These are phyloP conservation scores for Caenorhabditis sinica DNA, from an alignment of 2,888 invertebrate genomes.

Conservation along the genomic window DNA sequence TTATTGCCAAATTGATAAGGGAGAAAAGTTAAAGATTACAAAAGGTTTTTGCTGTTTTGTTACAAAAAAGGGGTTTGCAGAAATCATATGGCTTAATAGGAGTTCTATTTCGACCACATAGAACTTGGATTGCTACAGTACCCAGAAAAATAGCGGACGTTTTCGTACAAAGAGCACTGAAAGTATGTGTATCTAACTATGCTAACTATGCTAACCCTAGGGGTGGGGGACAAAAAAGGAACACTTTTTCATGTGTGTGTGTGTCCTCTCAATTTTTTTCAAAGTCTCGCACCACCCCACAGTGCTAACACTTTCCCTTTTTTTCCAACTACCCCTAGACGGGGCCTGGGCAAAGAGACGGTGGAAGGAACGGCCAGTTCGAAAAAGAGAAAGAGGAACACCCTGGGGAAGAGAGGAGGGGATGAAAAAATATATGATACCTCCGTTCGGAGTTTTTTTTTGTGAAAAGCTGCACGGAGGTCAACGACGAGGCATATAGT, in stretches of 20 bases:
- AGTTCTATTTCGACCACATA: too few species aligned
- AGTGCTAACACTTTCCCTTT: conserved; percentile 44
- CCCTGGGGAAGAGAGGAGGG: conserved; percentile 5
- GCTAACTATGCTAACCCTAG: conserved; percentile 26
- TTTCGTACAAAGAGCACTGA: background rate
- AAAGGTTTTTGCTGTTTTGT: conserved; percentile 30
- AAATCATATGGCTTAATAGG: too few species aligned
- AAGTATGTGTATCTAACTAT: conserved; percentile 35
- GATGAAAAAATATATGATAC: conserved; percentile 38
- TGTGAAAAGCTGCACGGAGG: conserved; percentile 8
- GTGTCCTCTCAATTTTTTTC: conserved; percentile 15
- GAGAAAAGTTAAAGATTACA: background rate
- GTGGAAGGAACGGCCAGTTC: conserved; percentile 64
- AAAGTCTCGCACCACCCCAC: background rate
- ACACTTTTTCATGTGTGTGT: conserved; percentile 30
- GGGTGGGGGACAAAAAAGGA: conserved; percentile 21
- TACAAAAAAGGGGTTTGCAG: background rate
- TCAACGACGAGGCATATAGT: background rate
- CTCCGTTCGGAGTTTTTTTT: conserved; percentile 32
- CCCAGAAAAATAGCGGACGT: background rate
- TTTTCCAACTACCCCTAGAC: conserved; percentile 6
- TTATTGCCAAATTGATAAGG: conserved; percentile 44
- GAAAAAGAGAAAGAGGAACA: conserved; percentile 16
- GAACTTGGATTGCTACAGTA: too few species aligned
- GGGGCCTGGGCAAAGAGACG: conserved; percentile 65